Percentiles rank a stretch among this genome's conserved stretches.
phyloP scores from a whole-genome alignment of 2,888 invertebrate genomes.

The Gymnoscelis rufifasciata region DNA sequence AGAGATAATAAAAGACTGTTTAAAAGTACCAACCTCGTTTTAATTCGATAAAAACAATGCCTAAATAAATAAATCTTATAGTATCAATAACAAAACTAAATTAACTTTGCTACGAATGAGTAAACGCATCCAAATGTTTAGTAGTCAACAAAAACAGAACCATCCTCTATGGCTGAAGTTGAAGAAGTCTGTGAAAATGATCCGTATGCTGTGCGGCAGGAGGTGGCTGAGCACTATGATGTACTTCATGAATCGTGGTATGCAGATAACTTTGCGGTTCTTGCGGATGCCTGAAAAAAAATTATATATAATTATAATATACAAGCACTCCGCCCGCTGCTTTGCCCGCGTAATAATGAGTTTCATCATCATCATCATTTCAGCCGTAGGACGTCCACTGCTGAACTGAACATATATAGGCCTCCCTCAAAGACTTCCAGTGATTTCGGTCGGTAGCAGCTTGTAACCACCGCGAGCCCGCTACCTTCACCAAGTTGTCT shows the following conservation, averaged over 20 bases:
- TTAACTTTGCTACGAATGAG: slow-evolving; percentile 9
- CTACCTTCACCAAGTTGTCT: no score
- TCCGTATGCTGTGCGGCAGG: slow-evolving; percentile 65
- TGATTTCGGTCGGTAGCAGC: no score
- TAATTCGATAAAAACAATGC: slow-evolving; percentile 24
- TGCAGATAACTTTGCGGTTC: slow-evolving; percentile 59
- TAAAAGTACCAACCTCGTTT: slow-evolving; percentile 1
- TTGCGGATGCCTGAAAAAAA: slow-evolving; percentile 60
- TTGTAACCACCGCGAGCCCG: no score
- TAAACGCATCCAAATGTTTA: slow-evolving; percentile 23
- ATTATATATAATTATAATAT: not conserved
- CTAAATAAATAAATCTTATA: slow-evolving; percentile 26
- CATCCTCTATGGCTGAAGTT: slow-evolving; percentile 66
- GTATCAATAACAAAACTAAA: slow-evolving; percentile 19
- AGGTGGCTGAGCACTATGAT: slow-evolving; percentile 58
- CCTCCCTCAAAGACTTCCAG: no score
- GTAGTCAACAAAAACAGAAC: slow-evolving; percentile 67
- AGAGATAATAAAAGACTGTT: not conserved
- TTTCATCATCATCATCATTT: no score
- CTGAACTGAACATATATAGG: no score
- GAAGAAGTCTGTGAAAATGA: slow-evolving; percentile 68
- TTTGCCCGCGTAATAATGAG: no score
- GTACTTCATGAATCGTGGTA: slow-evolving; percentile 62
- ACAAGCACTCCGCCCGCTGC: no score
- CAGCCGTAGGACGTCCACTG: no score